Evolutionary conservation across 1,140 invertebrate genomes (phyloP), one percentile per base, ranked within the genome.

Genomic region (Sminthurinus signatus): DNA sequence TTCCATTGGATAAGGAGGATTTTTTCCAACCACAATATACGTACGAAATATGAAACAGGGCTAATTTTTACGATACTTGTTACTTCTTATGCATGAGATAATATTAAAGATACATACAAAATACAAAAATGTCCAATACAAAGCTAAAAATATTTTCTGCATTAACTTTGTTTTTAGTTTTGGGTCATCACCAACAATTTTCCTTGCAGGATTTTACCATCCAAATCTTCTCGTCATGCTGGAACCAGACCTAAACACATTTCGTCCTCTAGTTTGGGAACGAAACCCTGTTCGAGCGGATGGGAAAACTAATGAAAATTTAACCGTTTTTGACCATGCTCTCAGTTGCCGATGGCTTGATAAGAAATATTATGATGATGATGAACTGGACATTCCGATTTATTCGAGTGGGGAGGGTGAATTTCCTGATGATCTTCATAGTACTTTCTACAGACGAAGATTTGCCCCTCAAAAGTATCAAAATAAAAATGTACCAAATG

Each of bases 131-230:
- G n/a, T n/a, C n/a, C n/a, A n/a, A n/a, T n/a, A n/a, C n/a, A n/a
- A n/a, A n/a, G n/a, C n/a, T n/a, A n/a, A n/a, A n/a, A n/a, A n/a
- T n/a, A 15, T 36, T 36, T 48, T 5, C n/a, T 19, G 8, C 5
- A 48, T 48, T 48, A 10, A 10, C 8, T 10, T 10, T 48, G 44
- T 5, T 10, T 48, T 48, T 42, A 56, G 54, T 2, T 21, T 4
- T 8, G 54, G 54, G 8, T 42, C 29, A 5, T 32, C 64, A 0
- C 55, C 64, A 19, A 29, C 36, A 0, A 42, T 61, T 8, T 19
- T 39, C 1, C 27, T 66, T 12, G 43, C 58, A 19, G 64, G 64
- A 56, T 66, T 66, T 29, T 66, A 61, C 27, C 0, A 39, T 17
- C 64, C 64, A 1, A 42, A 61, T 31, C 21, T 66, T 2, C 4